phyloP scores from a whole-genome alignment of 2,888 invertebrate species.

The Chalcosyrphus nemorum region DNA sequence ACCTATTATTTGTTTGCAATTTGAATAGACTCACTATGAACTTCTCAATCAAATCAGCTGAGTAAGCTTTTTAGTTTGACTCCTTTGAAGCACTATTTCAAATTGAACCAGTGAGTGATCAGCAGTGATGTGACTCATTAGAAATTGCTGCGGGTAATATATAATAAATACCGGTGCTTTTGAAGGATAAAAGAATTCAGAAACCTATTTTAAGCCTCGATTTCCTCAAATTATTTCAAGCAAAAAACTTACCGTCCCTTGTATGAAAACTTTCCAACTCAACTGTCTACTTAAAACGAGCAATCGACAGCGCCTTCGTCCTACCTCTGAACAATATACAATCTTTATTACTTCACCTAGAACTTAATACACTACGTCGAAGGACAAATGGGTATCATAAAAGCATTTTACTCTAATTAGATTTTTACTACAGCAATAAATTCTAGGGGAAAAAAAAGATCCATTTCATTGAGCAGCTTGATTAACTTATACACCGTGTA shows the following conservation, averaged over 20 bases:
- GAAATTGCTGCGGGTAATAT: too few relatives aligned
- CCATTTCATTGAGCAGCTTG: background rate
- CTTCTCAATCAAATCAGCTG: too few relatives aligned
- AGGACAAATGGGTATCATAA: constrained; percentile 12
- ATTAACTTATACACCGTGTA: background rate
- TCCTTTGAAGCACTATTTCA: too few relatives aligned
- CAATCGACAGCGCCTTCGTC: background rate
- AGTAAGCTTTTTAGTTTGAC: too few relatives aligned
- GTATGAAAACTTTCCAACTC: background rate
- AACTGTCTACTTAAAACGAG: background rate
- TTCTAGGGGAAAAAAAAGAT: background rate
- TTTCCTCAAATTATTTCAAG: too few relatives aligned
- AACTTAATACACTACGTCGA: background rate
- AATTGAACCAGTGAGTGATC: too few relatives aligned
- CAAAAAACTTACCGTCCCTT: background rate
- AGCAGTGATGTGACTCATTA: too few relatives aligned
- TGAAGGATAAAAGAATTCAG: too few relatives aligned
- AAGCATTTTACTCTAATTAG: constrained; percentile 35
- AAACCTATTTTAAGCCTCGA: too few relatives aligned
- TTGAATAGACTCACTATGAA: too few relatives aligned
- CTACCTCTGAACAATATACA: background rate
- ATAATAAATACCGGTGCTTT: too few relatives aligned
- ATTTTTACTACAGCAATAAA: constrained; percentile 21
- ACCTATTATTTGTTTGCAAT: too few relatives aligned
- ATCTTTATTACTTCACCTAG: background rate